Evolutionary conservation across 2,888 invertebrate genomes (phyloP).

Genomic region (Andricus quercusramuli): DNA sequence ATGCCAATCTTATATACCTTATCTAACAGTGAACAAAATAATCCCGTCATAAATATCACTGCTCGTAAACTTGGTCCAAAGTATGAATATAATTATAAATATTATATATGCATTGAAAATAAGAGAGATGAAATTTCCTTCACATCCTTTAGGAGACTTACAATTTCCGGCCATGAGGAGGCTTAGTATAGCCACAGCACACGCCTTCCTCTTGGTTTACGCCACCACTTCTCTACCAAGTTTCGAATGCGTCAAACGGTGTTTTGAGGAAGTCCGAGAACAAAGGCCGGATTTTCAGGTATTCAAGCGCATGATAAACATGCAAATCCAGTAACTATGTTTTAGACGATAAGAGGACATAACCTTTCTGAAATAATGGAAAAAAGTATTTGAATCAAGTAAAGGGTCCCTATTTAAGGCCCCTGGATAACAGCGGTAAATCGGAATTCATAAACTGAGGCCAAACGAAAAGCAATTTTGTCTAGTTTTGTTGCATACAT

Average conservation of each 20-base stretch:
- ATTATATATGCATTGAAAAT: too few relatives aligned
- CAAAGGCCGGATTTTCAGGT: conserved; percentile 87
- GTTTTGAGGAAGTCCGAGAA: conserved; percentile 90
- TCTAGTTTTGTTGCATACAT: too few relatives aligned
- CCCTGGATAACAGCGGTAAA: neutral
- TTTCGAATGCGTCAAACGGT: conserved; percentile 86
- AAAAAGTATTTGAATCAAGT: neutral
- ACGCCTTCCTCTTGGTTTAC: conserved; percentile 93
- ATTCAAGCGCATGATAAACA: conserved; percentile 42
- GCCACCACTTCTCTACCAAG: conserved; percentile 87
- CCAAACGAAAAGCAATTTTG: too few relatives aligned
- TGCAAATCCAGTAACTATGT: neutral
- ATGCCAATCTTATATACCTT: too few relatives aligned
- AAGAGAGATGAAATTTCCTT: too few relatives aligned
- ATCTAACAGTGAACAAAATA: too few relatives aligned
- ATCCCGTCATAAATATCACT: too few relatives aligned
- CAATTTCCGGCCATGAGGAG: conserved; percentile 95
- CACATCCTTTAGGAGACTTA: conserved; percentile 84
- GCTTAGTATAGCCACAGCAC: conserved; percentile 91
- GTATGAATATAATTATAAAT: neutral
- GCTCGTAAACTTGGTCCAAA: too few relatives aligned
- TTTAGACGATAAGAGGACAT: conserved; percentile 22
- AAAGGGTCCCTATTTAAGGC: neutral
- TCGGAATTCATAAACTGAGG: too few relatives aligned
- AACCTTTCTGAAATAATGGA: conserved; percentile 21